These are phyloP conservation scores for Bungarus multicinctus DNA, from an alignment of 2,113 vertebrate species.

Conservation along the genomic window DNA sequence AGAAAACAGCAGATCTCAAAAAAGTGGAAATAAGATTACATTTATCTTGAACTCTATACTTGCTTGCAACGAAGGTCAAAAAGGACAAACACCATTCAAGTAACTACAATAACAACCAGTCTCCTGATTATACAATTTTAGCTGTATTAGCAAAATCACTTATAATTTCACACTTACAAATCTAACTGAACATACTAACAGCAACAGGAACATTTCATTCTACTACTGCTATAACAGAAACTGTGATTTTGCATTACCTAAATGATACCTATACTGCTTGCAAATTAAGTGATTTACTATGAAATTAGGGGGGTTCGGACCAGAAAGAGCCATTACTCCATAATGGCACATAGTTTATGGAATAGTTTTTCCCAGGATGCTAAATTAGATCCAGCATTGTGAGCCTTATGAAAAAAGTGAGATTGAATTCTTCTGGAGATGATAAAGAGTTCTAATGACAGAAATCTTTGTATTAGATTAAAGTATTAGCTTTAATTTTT, in stretches of 20 bases:
- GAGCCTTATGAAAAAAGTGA: not conserved
- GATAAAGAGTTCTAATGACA: not conserved
- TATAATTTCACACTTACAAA: not conserved
- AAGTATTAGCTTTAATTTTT: not conserved
- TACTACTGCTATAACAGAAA: conserved; percentile 16
- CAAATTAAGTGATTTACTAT: conserved; percentile 12
- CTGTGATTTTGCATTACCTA: not conserved
- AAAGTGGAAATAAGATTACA: not conserved
- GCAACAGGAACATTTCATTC: conserved; percentile 9
- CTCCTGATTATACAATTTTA: not conserved
- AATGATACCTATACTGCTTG: conserved; percentile 5
- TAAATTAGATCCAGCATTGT: not conserved
- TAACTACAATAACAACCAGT: conserved; percentile 1
- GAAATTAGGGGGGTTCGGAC: not conserved
- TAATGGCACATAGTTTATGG: not conserved
- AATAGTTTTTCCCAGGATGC: not conserved
- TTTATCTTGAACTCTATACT: not conserved
- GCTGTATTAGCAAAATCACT: not conserved
- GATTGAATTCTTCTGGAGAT: not conserved
- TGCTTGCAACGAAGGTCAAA: not conserved
- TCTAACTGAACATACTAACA: not conserved
- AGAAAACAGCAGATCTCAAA: not conserved
- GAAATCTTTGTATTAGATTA: not conserved
- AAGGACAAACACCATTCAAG: not conserved
- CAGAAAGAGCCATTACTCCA: not conserved